Percentiles rank a stretch among this genome's conserved stretches.
These are phyloP conservation scores for Agrilus cyanescens DNA, from an alignment of 2,888 invertebrate species.

Conservation along the genomic window DNA sequence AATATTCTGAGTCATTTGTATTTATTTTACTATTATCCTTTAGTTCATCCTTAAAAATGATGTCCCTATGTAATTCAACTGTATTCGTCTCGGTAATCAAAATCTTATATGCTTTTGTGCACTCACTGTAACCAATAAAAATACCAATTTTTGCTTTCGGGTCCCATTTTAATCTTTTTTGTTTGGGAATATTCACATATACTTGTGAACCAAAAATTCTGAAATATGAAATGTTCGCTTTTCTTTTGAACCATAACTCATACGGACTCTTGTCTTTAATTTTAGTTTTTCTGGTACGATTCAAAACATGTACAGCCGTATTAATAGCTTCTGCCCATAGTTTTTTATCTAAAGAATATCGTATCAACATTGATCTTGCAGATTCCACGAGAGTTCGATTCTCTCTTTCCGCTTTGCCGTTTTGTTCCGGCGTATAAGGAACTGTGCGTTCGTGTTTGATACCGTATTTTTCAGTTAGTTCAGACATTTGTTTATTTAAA, in stretches of 20 bases:
- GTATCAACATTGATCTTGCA: slow-evolving; percentile 20
- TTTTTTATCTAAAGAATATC: slow-evolving; percentile 14
- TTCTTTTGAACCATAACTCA: slow-evolving; percentile 26
- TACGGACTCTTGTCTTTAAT: slow-evolving; percentile 20
- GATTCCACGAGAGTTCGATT: slow-evolving; percentile 27
- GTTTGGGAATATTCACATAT: slow-evolving; percentile 25
- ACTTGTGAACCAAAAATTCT: slow-evolving; percentile 28
- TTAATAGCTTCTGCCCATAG: slow-evolving; percentile 27
- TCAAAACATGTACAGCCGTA: slow-evolving; percentile 14
- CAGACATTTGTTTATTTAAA: slow-evolving; percentile 16
- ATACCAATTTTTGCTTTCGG: slow-evolving; percentile 22
- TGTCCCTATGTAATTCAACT: slow-evolving; percentile 12
- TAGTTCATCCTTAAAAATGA: too few species aligned
- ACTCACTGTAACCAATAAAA: slow-evolving; percentile 28
- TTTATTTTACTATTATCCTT: too few species aligned
- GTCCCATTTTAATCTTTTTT: slow-evolving; percentile 25
- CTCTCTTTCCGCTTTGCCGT: slow-evolving; percentile 26
- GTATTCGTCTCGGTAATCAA: slow-evolving; percentile 12
- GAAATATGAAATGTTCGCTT: slow-evolving; percentile 24
- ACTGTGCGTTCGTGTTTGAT: slow-evolving; percentile 22
- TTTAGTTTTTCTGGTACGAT: slow-evolving; percentile 13
- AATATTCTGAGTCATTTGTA: too few species aligned
- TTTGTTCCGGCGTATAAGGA: slow-evolving; percentile 27
- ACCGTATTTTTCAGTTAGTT: slow-evolving; percentile 16
- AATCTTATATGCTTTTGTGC: slow-evolving; percentile 13